These are phyloP conservation scores for Palloptera scutellata DNA, from an alignment of 2,888 invertebrate genomes.

Conservation along the genomic window DNA sequence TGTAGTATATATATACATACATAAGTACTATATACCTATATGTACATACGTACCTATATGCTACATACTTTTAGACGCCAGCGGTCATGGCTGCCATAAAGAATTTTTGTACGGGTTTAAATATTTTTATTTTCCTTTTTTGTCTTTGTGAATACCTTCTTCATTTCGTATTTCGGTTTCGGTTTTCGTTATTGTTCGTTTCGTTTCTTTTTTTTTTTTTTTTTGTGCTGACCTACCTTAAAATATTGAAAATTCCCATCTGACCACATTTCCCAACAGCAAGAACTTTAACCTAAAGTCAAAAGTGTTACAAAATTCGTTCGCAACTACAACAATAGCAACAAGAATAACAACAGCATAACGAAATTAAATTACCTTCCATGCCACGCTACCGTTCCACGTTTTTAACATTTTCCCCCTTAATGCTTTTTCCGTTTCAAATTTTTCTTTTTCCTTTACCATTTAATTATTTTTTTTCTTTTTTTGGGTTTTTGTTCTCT, in stretches of 20 bases:
- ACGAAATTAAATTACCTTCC: no score
- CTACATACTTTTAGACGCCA: not conserved
- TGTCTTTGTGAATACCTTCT: not conserved
- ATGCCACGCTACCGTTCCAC: not conserved
- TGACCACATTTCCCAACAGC: slow-evolving; percentile 14
- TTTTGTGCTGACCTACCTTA: slow-evolving; percentile 8
- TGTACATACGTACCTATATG: slow-evolving; percentile 8
- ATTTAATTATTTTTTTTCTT: slow-evolving; percentile 9
- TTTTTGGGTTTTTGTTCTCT: slow-evolving; percentile 8
- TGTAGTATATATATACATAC: slow-evolving; percentile 14
- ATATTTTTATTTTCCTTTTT: no score
- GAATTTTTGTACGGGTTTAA: no score
- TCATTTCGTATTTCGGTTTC: not conserved
- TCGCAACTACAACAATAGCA: slow-evolving; percentile 25
- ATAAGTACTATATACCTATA: not conserved
- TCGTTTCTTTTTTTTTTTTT: slow-evolving; percentile 17
- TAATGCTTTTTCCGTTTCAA: not conserved
- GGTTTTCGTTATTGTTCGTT: slow-evolving; percentile 1
- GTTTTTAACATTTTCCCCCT: not conserved
- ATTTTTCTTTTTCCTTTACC: slow-evolving; percentile 2
- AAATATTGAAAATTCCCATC: slow-evolving; percentile 9
- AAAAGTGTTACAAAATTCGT: no score
- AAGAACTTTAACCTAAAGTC: no score
- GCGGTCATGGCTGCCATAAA: not conserved
- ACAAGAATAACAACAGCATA: slow-evolving; percentile 7